A percentile compares a stretch with the other conserved stretches of the same genome.
These are phyloP conservation scores for Cephus nigrinus DNA, from an alignment of 2,888 invertebrate species.

Conservation along the genomic window DNA sequence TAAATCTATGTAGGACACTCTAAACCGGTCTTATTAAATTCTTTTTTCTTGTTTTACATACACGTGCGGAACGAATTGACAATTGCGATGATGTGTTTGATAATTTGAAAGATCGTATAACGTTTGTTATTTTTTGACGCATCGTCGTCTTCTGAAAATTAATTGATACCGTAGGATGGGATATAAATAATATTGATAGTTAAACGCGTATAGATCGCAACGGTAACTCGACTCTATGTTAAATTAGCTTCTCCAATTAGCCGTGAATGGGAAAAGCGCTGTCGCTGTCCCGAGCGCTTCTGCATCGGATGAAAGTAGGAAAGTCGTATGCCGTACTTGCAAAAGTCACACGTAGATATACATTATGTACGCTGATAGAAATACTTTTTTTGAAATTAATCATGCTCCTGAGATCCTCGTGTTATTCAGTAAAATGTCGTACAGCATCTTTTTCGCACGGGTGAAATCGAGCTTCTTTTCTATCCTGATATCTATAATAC, in stretches of 20 bases:
- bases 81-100: background rate
- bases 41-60: background rate
- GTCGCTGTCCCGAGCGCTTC: background rate
- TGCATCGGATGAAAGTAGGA: background rate
- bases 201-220: background rate
- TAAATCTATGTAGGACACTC: background rate
- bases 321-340: background rate
- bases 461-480: background rate
- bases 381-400: background rate
- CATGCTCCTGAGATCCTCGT: background rate
- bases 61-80: background rate
- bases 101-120: background rate
- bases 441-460: background rate
- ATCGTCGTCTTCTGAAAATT: background rate
- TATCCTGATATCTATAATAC: background rate
- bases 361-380: background rate
- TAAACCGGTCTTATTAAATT: background rate
- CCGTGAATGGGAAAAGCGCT: background rate
- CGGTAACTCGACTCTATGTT: background rate
- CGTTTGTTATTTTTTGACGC: background rate
- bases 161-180: background rate
- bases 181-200: background rate
- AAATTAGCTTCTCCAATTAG: background rate
- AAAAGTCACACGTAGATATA: background rate
- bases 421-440: background rate